Evolutionary conservation across 1,140 invertebrate genomes (phyloP).

Genomic region (Diploscapter pachys): DNA sequence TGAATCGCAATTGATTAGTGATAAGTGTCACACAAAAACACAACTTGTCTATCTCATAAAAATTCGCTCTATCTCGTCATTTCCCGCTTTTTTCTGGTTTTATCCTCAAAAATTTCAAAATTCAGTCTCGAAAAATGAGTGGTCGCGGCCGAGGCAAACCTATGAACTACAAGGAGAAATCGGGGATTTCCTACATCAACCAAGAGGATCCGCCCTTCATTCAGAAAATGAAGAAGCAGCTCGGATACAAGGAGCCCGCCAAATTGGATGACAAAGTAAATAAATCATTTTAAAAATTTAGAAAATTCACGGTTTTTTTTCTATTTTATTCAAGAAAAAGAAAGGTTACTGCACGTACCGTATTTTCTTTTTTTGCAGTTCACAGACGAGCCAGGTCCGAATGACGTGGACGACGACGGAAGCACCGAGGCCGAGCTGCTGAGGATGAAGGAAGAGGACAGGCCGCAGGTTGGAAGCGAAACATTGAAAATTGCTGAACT

Average conservation of each 20-base stretch:
- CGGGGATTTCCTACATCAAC: slow-evolving; percentile 70
- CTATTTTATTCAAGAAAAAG: not conserved
- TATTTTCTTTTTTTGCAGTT: slow-evolving; percentile 12
- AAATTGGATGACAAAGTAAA: slow-evolving; percentile 47
- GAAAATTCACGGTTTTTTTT: not conserved
- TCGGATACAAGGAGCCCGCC: slow-evolving; percentile 77
- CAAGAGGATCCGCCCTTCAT: slow-evolving; percentile 82
- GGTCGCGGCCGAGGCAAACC: too few species aligned
- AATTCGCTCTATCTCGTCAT: too few species aligned
- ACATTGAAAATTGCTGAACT: not conserved
- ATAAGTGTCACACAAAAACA: too few species aligned
- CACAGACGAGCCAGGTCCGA: slow-evolving; percentile 14
- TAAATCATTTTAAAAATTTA: not conserved
- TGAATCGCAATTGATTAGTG: too few species aligned
- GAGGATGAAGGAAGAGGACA: slow-evolving; percentile 24
- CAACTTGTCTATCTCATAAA: too few species aligned
- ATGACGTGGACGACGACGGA: slow-evolving; percentile 15
- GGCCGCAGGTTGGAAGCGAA: slow-evolving; percentile 13
- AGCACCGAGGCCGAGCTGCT: slow-evolving; percentile 17
- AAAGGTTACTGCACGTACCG: too few species aligned
- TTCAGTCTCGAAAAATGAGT: too few species aligned
- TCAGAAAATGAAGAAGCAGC: slow-evolving; percentile 74
- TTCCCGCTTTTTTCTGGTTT: too few species aligned
- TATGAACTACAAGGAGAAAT: slow-evolving; percentile 2
- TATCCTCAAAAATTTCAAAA: too few species aligned